These are phyloP conservation scores for Eupithecia dodoneata DNA, from an alignment of 2,888 invertebrate genomes.

Conservation along the genomic window DNA sequence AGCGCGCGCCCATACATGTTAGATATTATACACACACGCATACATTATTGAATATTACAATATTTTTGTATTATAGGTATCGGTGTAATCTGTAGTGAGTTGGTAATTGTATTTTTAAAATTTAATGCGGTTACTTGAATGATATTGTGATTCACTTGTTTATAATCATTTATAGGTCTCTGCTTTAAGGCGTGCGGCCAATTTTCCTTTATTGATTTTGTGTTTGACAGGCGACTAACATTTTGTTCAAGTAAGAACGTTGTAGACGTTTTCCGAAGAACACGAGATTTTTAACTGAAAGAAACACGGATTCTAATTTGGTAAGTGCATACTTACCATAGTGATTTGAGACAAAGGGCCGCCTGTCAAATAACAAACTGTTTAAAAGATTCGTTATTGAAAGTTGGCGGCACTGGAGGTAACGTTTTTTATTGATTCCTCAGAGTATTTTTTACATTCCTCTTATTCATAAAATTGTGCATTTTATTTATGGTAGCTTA, in stretches of 20 bases:
- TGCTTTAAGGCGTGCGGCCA: conserved; percentile 78
- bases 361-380: conserved; percentile 20
- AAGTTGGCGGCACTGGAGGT: conserved; percentile 52
- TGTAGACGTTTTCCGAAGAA: not conserved
- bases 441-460: conserved; percentile 67
- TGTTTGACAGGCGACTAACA: conserved; percentile 38
- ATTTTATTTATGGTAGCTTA: conserved; percentile 67
- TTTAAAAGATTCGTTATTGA: conserved; percentile 15
- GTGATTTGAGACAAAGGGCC: not conserved
- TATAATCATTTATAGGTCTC: conserved; percentile 60
- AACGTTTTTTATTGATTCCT: conserved; percentile 29
- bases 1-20: conserved; percentile 71
- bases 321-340: conserved; percentile 1
- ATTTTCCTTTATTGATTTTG: conserved; percentile 50
- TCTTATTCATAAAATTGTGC: conserved; percentile 65
- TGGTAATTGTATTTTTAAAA: conserved; percentile 75
- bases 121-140: conserved; percentile 58
- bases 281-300: not conserved
- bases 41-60: conserved; percentile 72
- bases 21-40: conserved; percentile 77
- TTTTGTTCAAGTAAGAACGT: not conserved
- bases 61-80: conserved; percentile 82
- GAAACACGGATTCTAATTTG: not conserved
- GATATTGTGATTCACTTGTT: conserved; percentile 67
- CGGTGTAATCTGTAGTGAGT: conserved; percentile 79